Percentiles rank a stretch among this genome's conserved stretches.
Conservation (phyloP, 2,113 vertebrate species). For the Crotalus helleri region DNA sequence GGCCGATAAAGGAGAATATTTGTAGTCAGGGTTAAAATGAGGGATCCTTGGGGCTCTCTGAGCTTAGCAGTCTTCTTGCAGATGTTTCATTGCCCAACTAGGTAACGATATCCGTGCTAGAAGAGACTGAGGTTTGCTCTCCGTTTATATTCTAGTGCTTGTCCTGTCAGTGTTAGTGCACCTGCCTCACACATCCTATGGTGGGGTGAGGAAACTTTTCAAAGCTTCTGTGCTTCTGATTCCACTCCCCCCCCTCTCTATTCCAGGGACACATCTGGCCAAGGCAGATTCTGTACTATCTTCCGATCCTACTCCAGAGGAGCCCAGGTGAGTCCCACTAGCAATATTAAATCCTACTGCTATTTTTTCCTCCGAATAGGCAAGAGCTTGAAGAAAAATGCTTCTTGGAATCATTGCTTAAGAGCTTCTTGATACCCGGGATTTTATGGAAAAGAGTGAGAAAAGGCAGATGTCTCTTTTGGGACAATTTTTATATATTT, state of each 20-base stretch:
- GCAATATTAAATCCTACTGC: not conserved
- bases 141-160: too few species aligned
- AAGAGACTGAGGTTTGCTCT: not conserved
- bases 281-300: conserved; percentile 98
- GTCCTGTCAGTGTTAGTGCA: too few species aligned
- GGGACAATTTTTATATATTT: not conserved
- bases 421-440: not conserved
- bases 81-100: not conserved
- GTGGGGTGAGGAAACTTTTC: not conserved
- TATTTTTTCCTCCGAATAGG: not conserved
- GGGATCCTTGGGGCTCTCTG: not conserved
- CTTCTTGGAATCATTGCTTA: not conserved
- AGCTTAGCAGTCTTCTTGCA: not conserved
- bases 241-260: not conserved
- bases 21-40: too few species aligned
- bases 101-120: not conserved
- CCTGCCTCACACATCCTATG: too few species aligned
- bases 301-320: conserved; percentile 97
- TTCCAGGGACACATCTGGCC: conserved; percentile 95
- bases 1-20: too few species aligned
- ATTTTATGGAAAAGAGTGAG: not conserved
- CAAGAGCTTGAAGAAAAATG: not conserved
- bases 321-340: conserved; percentile 83
- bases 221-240: not conserved
- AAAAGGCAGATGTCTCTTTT: not conserved